Base-by-base conservation (phyloP, 2,797 vertebrate species). In the Linurgus olivaceus region DNA sequence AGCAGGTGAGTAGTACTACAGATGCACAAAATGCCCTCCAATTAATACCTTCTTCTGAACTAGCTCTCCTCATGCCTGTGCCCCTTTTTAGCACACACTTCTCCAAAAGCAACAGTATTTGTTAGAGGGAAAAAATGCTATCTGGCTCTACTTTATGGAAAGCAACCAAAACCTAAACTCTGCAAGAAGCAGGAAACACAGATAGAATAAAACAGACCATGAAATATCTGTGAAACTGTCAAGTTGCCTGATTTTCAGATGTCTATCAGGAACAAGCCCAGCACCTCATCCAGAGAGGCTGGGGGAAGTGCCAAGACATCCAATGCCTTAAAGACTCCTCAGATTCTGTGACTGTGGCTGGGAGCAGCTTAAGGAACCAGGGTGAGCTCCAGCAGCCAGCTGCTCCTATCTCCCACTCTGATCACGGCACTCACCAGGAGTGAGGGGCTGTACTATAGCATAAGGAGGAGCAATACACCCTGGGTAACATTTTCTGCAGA, bases 391-490 rank as follows among this genome's bases (percentile, higher is more conserved):
- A 80, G 35, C 48, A 59, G 55, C 10, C 71, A 70, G 38, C 37
- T 65, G 29, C 33, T 78, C 11, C n/a, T 11, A 4, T 31, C 42
- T 70, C 44, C 63, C 52, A 13, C 8, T 25, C n/a, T 31, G 45
- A 51, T 29, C 35, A 8, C 8, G 21, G 40, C 10, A 25, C 47
- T 35, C 37, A 40, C 11, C 48, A 40, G 45, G 7, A 67, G 12
- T 59, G 26, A 83, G 38, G 12, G 51, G 18, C 38, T 65, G 4
- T 4, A 1, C 25, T 48, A 1, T 2, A 31, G 20, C 10, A 4
- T 19, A 40, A 28, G 40, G 61, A 74, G 45, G 13, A 66, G 23
- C 0, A 0, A 31, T 6, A 28, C 2, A n/a, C 23, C 3, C 37
- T 20, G 65, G 18, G 8, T 10, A 47, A 42, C 18, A 20, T 48